These are phyloP conservation scores for Marisa cornuarietis DNA, from an alignment of 1,140 invertebrate genomes.

Conservation along the genomic window DNA sequence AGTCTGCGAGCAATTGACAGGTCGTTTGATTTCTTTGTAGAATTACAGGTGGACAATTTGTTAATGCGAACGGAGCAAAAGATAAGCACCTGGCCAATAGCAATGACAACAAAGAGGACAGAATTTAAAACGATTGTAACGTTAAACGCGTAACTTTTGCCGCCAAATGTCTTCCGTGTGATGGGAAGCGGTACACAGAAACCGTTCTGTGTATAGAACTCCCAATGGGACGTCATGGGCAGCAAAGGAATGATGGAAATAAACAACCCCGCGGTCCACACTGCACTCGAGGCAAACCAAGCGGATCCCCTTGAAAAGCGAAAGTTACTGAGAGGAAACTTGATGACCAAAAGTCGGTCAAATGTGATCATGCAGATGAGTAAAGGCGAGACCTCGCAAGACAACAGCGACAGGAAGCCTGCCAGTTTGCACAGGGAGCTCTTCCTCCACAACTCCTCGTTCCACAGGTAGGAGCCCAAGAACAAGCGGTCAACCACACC, in stretches of 20 bases:
- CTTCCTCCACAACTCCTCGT: slow-evolving; percentile 42
- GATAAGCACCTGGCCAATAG: slow-evolving; percentile 39
- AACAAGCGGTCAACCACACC: slow-evolving; percentile 43
- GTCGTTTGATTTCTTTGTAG: slow-evolving; percentile 12
- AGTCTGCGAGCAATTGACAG: slow-evolving; percentile 23
- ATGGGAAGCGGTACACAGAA: slow-evolving; percentile 41
- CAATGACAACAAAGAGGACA: slow-evolving; percentile 33
- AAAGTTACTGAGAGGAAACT: slow-evolving; percentile 41
- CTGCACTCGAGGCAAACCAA: not conserved
- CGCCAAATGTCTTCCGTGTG: slow-evolving; percentile 11
- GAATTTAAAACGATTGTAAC: slow-evolving; percentile 39
- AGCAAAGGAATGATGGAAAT: slow-evolving; percentile 22
- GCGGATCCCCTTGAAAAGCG: slow-evolving; percentile 18
- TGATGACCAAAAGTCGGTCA: slow-evolving; percentile 46
- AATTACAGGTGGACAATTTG: not conserved
- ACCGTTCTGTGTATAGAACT: slow-evolving; percentile 38
- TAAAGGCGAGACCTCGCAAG: slow-evolving; percentile 46
- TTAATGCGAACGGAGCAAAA: slow-evolving; percentile 25
- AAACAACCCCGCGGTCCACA: slow-evolving; percentile 22
- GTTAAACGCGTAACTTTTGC: slow-evolving; percentile 32
- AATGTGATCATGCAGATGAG: slow-evolving; percentile 49
- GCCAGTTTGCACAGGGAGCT: slow-evolving; percentile 44
- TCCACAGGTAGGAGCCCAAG: slow-evolving; percentile 41
- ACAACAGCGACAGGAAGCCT: slow-evolving; percentile 47
- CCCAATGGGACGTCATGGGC: slow-evolving; percentile 11